Base-by-base conservation (phyloP, 2,888 invertebrate genomes). In the Pogonocherus hispidulus region DNA sequence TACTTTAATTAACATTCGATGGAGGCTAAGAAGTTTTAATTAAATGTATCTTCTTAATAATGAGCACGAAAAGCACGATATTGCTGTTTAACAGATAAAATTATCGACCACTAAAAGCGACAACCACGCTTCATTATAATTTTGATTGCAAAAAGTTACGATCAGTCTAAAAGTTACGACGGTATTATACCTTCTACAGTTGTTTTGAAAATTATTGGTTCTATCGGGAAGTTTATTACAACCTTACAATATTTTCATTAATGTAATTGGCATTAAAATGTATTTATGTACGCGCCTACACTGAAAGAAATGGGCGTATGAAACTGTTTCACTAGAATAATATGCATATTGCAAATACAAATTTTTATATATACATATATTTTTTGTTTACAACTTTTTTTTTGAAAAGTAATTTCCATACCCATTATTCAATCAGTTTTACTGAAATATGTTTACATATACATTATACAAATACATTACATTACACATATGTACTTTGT, bases 1-100 rank as follows among this genome's bases (percentile, higher is more conserved):
- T 66, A 70, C 75, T 77, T 79, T 77, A 79, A 79, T 79, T 79
- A 79, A 79, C 78, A 79, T 79, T 79, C 78, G 76, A 78, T 77
- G 76, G 73, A 66, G 68, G 67, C 68, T 73, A 64, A 64, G 72
- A 78, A 78, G 75, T 78, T 79, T 79, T 78, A 79, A 79, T 79
- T 79, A 77, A 79, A 77, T 79, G 77, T 78, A 78, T 79, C 76
- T 73, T 60, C 63, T 56, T 66, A 72, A 70, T 76, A 76, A 78
- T 76, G 74, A 73, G 69, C 65, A 63, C 70, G 63, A 74, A 76
- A 73, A 71, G 63, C 67, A 70, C 57, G 67, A 73, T 56, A 56
- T 62, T 55, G 37, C 46, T 57, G 65, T 59, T 67, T 57, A 67
- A 57, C 22, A 63, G 63, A 67, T 63, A 63, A 49, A 63, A 23